These are phyloP conservation scores for Colius striatus DNA, from an alignment of 2,113 vertebrate species.

Conservation along the genomic window DNA sequence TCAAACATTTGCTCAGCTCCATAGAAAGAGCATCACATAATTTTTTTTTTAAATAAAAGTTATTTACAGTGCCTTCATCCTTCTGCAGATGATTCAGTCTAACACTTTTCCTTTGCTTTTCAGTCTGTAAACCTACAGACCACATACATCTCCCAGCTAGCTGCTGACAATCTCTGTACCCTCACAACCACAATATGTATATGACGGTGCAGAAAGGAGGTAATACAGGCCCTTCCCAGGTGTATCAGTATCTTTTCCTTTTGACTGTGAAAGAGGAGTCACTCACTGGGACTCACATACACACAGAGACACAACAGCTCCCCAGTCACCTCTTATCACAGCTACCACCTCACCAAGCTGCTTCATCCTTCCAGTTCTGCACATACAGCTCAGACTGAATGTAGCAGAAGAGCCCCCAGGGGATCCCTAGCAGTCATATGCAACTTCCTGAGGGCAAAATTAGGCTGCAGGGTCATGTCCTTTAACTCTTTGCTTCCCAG, in stretches of 20 bases:
- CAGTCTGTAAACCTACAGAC: constrained; percentile 38
- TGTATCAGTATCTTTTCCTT: not conserved
- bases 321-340: not conserved
- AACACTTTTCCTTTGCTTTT: constrained; percentile 4
- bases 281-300: not conserved
- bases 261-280: not conserved
- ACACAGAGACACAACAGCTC: not conserved
- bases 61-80: not conserved
- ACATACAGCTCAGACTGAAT: not conserved
- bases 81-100: constrained; percentile 13
- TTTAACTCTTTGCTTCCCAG: not conserved
- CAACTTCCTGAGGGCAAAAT: constrained; percentile 9
- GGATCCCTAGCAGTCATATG: not conserved
- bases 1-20: not conserved
- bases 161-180: not conserved
- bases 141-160: not conserved
- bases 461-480: not conserved
- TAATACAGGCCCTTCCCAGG: not conserved
- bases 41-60: not conserved
- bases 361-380: not conserved
- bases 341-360: not conserved
- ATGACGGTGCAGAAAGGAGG: not conserved
- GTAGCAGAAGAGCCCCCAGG: not conserved
- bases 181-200: not conserved
- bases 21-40: not conserved